These are phyloP conservation scores for Trissolcus japonicus DNA, from an alignment of 2,888 invertebrate species.

Conservation along the genomic window DNA sequence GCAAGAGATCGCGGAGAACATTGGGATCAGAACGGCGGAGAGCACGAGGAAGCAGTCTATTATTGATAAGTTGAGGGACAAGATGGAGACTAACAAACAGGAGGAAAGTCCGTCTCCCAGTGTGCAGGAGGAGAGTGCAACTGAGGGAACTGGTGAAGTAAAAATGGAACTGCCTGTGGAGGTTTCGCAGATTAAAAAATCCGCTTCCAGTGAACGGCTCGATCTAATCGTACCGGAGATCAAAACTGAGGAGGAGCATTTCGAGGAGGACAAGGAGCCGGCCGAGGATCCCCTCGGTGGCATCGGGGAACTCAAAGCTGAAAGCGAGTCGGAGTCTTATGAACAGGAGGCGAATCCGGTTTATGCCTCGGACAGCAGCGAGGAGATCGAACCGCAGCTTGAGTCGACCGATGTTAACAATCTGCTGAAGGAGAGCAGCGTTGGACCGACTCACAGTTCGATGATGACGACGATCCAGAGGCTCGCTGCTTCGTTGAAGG, in stretches of 20 bases:
- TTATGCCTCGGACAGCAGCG: conserved; percentile 69
- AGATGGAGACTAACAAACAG: conserved; percentile 66
- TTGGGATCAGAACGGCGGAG: conserved; percentile 67
- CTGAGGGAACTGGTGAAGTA: not conserved
- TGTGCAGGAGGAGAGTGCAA: not conserved
- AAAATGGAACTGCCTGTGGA: not conserved
- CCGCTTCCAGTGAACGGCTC: not conserved
- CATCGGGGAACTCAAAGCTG: conserved; percentile 52
- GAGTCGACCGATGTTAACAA: conserved; percentile 67
- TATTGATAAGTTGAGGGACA: conserved; percentile 71
- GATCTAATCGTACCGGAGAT: conserved; percentile 7
- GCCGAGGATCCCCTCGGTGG: conserved; percentile 63
- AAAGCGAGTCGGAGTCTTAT: conserved; percentile 64
- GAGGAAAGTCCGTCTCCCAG: not conserved
- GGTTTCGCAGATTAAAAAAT: not conserved
- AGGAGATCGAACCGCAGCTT: conserved; percentile 69
- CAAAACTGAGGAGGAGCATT: conserved; percentile 22
- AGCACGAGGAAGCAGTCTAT: conserved; percentile 68
- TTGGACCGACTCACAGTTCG: conserved; percentile 65
- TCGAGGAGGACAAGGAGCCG: conserved; percentile 57
- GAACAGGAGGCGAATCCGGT: conserved; percentile 58
- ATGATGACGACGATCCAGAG: conserved; percentile 74
- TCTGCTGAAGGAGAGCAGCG: conserved; percentile 68
- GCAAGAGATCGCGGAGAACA: conserved; percentile 76
- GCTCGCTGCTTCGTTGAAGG: conserved; percentile 71